phyloP scores from a whole-genome alignment of 2,113 vertebrate genomes.

The Nothocercus nigrocapillus region DNA sequence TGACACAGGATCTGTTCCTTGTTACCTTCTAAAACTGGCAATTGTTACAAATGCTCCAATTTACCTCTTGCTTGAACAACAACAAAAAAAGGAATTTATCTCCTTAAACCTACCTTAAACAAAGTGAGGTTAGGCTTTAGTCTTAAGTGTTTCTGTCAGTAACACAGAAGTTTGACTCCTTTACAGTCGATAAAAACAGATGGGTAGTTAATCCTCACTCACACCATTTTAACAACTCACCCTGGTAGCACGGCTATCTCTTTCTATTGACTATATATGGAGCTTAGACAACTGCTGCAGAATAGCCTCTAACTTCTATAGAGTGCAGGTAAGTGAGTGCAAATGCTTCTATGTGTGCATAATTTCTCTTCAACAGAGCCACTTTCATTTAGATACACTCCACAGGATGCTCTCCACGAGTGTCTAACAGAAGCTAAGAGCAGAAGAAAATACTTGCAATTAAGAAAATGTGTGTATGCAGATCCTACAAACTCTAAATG shows the following conservation, averaged over 20 bases:
- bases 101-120: background rate
- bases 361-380: background rate
- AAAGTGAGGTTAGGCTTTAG: background rate
- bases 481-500: background rate
- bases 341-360: background rate
- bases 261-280: background rate
- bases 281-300: background rate
- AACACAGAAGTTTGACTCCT: background rate
- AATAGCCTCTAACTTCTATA: background rate
- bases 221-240: background rate
- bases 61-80: background rate
- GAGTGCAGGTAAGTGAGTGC: background rate
- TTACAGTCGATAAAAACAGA: background rate
- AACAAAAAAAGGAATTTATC: background rate
- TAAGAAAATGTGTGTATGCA: background rate
- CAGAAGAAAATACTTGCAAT: background rate
- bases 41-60: background rate
- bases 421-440: background rate
- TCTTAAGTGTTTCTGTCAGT: background rate
- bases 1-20: background rate
- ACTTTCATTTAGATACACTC: background rate
- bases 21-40: background rate
- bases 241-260: background rate
- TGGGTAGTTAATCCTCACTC: background rate
- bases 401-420: background rate